phyloP scores from a whole-genome alignment of 1,140 invertebrate genomes.

The Hirudo medicinalis region DNA sequence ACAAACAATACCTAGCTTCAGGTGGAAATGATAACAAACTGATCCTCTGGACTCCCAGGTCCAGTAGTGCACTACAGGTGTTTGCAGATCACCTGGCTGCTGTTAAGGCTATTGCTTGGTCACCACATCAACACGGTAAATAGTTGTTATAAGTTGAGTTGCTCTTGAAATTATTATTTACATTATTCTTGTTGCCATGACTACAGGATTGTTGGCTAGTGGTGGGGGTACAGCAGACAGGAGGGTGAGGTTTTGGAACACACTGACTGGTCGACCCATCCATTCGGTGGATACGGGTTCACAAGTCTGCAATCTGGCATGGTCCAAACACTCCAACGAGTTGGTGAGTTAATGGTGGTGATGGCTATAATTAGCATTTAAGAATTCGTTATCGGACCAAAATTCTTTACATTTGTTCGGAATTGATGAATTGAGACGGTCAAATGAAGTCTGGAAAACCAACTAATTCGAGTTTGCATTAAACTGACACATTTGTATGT shows the following conservation, averaged over 20 bases:
- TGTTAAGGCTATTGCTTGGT: constrained; percentile 93
- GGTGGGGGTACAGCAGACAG: constrained; percentile 96
- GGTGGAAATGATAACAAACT: constrained; percentile 98
- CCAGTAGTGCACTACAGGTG: constrained; percentile 53
- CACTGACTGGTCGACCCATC: constrained; percentile 91
- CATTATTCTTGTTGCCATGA: neutral
- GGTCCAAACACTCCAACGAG: constrained; percentile 97
- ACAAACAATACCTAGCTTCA: constrained; percentile 91
- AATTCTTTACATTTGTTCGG: no score
- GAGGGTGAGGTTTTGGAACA: constrained; percentile 84
- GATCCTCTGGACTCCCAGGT: constrained; percentile 89
- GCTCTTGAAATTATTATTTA: neutral
- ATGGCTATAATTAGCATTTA: no score
- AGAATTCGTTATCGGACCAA: no score
- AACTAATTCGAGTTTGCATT: no score
- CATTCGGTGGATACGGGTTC: constrained; percentile 97
- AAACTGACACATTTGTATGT: no score
- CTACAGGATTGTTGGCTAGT: constrained; percentile 62
- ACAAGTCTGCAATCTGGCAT: constrained; percentile 93
- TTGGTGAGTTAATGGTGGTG: constrained; percentile 50
- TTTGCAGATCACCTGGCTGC: constrained; percentile 95
- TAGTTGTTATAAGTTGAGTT: neutral
- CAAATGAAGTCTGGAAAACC: no score
- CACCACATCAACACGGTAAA: constrained; percentile 87
- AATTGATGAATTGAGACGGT: no score